Conservation (phyloP, 2,797 vertebrate genomes). For the Sus cebifrons region DNA sequence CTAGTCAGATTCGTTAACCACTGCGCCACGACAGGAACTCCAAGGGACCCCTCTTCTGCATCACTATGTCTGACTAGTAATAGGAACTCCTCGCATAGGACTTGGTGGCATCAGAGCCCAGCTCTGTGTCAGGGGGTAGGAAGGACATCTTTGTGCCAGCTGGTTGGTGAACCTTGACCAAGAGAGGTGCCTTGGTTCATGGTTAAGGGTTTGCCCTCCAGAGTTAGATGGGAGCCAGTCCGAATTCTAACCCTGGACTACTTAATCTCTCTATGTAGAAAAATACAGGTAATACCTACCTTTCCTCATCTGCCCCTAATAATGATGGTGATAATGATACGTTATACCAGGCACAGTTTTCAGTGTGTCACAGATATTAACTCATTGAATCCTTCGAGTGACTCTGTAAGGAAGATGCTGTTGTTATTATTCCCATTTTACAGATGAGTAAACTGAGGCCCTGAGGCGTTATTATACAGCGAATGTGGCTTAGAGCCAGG, state of each 20-base stretch:
- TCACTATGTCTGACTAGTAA: neutral
- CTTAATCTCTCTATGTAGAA: neutral
- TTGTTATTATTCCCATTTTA: neutral
- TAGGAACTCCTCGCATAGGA: neutral
- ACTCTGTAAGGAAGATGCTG: neutral
- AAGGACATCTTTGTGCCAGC: neutral
- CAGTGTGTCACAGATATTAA: neutral
- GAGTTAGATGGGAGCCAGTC: neutral
- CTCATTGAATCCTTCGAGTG: neutral
- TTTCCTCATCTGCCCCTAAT: neutral
- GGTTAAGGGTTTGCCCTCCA: neutral
- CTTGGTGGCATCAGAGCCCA: neutral
- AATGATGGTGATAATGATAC: too few species aligned
- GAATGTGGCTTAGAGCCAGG: accelerated
- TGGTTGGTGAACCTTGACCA: neutral
- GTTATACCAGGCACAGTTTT: neutral
- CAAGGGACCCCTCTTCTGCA: neutral
- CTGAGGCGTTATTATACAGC: neutral
- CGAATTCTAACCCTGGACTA: neutral
- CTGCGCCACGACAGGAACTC: too few species aligned
- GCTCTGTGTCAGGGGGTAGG: neutral
- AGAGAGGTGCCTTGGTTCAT: neutral
- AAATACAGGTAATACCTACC: neutral
- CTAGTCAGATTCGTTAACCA: too few species aligned
- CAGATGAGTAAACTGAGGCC: neutral